These are phyloP conservation scores for Scatophagus argus DNA, from an alignment of 2,113 vertebrate species.

Conservation along the genomic window DNA sequence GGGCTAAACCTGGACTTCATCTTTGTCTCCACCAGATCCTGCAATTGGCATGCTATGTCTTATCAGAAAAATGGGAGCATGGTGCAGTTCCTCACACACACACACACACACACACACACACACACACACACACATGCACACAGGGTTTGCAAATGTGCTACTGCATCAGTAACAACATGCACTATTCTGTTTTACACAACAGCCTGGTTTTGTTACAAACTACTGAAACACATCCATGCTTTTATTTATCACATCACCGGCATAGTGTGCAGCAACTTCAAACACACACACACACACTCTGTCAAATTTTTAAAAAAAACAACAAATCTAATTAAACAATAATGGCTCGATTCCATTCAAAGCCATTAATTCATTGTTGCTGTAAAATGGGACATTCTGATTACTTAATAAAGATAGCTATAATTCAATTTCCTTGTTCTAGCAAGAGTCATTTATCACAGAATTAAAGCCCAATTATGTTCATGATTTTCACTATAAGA, in stretches of 20 bases:
- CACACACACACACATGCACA: background rate
- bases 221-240: constrained; percentile 13
- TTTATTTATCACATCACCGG: constrained; percentile 17
- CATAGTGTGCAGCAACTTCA: constrained; percentile 8
- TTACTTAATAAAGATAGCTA: constrained; percentile 67
- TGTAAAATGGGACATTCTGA: constrained; percentile 56
- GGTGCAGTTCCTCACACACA: constrained; percentile 43
- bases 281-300: constrained; percentile 14
- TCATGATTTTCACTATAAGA: background rate
- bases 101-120: constrained; percentile 9
- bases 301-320: too few relatives aligned
- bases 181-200: background rate
- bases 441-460: constrained; percentile 64
- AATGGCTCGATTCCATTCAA: constrained; percentile 6
- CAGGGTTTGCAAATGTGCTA: constrained; percentile 28
- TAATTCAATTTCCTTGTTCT: constrained; percentile 71
- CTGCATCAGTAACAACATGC: constrained; percentile 33
- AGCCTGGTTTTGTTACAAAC: constrained; percentile 9
- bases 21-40: constrained; percentile 79
- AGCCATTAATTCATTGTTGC: constrained; percentile 45
- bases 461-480: constrained; percentile 70
- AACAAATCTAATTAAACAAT: constrained; percentile 53
- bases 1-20: constrained; percentile 79
- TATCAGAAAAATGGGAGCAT: constrained; percentile 69
- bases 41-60: constrained; percentile 75